Base-by-base conservation (phyloP, 2,113 vertebrate species). In the Sylvia atricapilla region DNA sequence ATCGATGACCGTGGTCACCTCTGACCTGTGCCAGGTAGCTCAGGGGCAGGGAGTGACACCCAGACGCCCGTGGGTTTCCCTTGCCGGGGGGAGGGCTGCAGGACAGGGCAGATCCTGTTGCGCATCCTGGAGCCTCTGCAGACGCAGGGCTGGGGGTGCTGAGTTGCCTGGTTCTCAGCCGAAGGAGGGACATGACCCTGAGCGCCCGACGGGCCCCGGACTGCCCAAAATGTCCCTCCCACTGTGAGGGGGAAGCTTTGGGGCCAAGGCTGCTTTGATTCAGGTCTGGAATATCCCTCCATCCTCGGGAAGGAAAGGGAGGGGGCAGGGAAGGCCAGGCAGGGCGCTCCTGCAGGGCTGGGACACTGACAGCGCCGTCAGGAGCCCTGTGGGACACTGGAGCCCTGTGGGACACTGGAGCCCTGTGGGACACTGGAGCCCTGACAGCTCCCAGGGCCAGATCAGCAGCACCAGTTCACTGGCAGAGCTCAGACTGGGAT, bases 201-300 rank as follows among this genome's bases (percentile, higher is more conserved):
- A 58, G 44, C 62, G 24, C 16, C 43, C 5, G 3, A 10, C 0
- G 3, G 24, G 23, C 12, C 31, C 37, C 0, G 6, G 62, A 53
- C 53, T 37, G 44, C 72, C 72, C 37, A 9, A 37, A 68, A 37
- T 17, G 31, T 68, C 53, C 53, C 19, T 68, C 25, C 3, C 28
- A 8, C 12, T 13, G 4, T 12, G 25, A 52, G 10, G 30, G 41
- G 19, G 7, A 47, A 68, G 41, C 37, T 60, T 47, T 11, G 25
- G 52, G 13, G 46, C 49, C 2, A 2, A 66, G 30, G 70, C 20
- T 43, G 66, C 21, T 47, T 49, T 6, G 41, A 10, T 41, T 21
- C 3, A 2, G 27, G 22, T 52, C 56, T 77, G 44, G 52, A 10
- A 49, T 35, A 12, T 31, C 28, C 44, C n/a, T 52, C 63, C 20